Percentiles rank a stretch among this genome's conserved stretches.
phyloP scores from a whole-genome alignment of 37 sponge, comb jelly and placozoan species.

The Aphrocallistes beatrix region DNA sequence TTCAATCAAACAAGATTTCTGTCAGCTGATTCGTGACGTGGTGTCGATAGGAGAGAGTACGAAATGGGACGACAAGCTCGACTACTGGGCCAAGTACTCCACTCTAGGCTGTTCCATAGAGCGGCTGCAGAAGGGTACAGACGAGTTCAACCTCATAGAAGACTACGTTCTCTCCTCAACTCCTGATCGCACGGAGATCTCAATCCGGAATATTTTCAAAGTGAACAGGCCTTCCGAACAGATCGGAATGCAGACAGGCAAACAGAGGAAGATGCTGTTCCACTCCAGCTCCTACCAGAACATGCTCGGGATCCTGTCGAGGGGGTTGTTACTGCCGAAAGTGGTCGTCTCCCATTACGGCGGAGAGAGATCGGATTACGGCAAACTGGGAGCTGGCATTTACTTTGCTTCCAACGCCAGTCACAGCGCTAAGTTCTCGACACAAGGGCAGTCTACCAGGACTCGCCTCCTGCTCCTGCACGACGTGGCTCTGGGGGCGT shows the following conservation, averaged over 20 bases:
- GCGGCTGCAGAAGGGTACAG: constrained; percentile 34
- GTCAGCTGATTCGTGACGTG: constrained; percentile 79
- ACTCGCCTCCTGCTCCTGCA: constrained; percentile 71
- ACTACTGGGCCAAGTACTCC: constrained; percentile 47
- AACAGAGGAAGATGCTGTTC: neutral
- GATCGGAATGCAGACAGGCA: neutral
- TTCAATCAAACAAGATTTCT: constrained; percentile 71
- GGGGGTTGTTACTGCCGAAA: constrained; percentile 85
- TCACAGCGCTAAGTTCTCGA: constrained; percentile 61
- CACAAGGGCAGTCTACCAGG: constrained; percentile 34
- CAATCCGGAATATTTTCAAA: neutral
- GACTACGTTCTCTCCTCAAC: constrained; percentile 31
- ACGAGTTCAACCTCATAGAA: constrained; percentile 39
- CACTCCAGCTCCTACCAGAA: neutral
- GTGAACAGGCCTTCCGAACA: neutral
- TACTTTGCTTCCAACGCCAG: constrained; percentile 72
- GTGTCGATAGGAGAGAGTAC: constrained; percentile 76
- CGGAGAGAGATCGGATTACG: constrained; percentile 72
- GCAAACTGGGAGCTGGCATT: constrained; percentile 82
- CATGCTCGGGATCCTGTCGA: constrained; percentile 17
- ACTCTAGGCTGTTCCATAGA: constrained; percentile 71
- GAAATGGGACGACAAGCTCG: constrained; percentile 58
- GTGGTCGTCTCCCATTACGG: constrained; percentile 88
- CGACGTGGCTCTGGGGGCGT: constrained; percentile 72
- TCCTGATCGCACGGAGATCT: neutral